These are phyloP conservation scores for Microtus pennsylvanicus DNA, from an alignment of 2,113 vertebrate genomes.

Conservation along the genomic window DNA sequence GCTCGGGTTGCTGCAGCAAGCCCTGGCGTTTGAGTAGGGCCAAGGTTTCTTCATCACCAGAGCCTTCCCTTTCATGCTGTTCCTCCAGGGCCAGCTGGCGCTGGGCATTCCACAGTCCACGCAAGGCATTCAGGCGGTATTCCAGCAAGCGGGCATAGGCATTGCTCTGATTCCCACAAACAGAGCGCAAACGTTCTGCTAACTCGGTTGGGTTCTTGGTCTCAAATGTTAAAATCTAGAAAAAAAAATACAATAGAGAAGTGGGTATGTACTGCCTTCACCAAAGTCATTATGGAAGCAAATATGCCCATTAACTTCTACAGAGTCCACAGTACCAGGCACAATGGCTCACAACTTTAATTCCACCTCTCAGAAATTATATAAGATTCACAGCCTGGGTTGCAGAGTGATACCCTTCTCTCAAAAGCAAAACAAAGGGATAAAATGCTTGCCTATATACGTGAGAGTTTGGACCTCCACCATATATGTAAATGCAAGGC, in stretches of 20 bases:
- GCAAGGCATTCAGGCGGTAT: slow-evolving; percentile 96
- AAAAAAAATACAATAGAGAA: slow-evolving; percentile 37
- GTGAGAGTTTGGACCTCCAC: background rate
- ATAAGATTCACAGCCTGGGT: background rate
- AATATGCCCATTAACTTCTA: background rate
- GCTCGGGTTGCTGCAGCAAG: slow-evolving; percentile 95
- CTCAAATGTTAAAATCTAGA: slow-evolving; percentile 97
- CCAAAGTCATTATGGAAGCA: background rate
- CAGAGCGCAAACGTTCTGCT: slow-evolving; percentile 94
- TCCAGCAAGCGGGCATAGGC: slow-evolving; percentile 97
- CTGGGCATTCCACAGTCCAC: slow-evolving; percentile 98
- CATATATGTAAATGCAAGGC: background rate
- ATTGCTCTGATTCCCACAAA: slow-evolving; percentile 99
- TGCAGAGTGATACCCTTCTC: background rate
- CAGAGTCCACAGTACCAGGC: background rate
- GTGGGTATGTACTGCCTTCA: background rate
- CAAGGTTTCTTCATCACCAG: slow-evolving; percentile 95
- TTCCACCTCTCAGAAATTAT: background rate
- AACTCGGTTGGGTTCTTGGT: slow-evolving; percentile 96
- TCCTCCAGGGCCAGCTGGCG: slow-evolving; percentile 97
- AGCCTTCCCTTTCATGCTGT: slow-evolving; percentile 95
- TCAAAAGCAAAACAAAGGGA: background rate
- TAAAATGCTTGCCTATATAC: background rate
- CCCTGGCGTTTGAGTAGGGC: slow-evolving; percentile 97
- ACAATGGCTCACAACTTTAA: background rate